Evolutionary conservation across 2,888 invertebrate genomes (phyloP).

Genomic region (Morpho deidamia): DNA sequence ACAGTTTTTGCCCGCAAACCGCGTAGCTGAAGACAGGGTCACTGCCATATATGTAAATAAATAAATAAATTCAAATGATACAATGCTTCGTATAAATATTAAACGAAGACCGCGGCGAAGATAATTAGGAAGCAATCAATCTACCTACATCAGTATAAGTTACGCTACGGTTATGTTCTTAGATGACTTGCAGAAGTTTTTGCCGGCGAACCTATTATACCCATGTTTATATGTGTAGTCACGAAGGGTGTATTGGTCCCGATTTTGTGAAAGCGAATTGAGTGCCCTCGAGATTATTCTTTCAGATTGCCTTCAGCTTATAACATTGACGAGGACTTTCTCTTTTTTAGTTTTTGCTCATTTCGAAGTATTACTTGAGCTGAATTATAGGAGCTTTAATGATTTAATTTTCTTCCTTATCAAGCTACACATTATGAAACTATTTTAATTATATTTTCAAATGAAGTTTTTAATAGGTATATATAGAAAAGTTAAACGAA

Average conservation of each 20-base stretch:
- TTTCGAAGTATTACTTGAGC: background rate
- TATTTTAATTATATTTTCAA: too few species aligned
- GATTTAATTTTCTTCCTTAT: background rate
- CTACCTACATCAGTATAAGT: background rate
- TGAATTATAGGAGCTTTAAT: background rate
- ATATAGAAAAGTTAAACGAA: too few species aligned
- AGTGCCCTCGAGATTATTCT: slow-evolving; percentile 43
- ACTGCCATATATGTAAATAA: too few species aligned
- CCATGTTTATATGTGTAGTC: background rate
- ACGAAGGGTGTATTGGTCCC: slow-evolving; percentile 20
- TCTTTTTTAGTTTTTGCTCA: slow-evolving; percentile 7
- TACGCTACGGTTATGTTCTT: background rate
- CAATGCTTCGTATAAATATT: too few species aligned
- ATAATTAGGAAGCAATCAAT: background rate
- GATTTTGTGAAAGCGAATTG: slow-evolving; percentile 50
- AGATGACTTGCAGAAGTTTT: slow-evolving; percentile 2
- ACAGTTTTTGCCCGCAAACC: too few species aligned
- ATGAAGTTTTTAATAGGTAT: too few species aligned
- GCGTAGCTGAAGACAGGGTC: too few species aligned
- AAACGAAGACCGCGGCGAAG: too few species aligned
- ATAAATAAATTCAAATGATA: too few species aligned
- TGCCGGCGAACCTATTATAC: background rate
- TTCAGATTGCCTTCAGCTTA: slow-evolving; percentile 45
- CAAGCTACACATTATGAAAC: too few species aligned
- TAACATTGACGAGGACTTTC: slow-evolving; percentile 16